phyloP scores from a whole-genome alignment of 2,113 vertebrate species.

The Scalopus aquaticus region DNA sequence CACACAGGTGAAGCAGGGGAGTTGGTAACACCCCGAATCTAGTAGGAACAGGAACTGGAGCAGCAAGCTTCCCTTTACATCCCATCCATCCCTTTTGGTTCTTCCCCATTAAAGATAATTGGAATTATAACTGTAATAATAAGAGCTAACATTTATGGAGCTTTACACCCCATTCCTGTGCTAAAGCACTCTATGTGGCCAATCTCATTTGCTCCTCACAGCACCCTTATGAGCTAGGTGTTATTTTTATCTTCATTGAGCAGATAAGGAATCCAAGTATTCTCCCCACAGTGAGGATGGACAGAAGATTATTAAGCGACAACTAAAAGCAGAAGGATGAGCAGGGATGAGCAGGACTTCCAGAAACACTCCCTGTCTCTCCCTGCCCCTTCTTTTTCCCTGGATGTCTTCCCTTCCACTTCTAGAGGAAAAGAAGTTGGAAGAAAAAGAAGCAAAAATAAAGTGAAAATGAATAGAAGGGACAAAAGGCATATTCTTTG shows the following conservation, averaged over 20 bases:
- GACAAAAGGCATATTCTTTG: background rate
- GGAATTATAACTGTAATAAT: background rate
- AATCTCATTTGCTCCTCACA: background rate
- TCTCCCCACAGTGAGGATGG: background rate
- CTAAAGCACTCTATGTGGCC: background rate
- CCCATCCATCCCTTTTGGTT: background rate
- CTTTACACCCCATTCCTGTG: background rate
- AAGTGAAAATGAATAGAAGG: background rate
- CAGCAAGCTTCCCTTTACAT: rapidly evolving
- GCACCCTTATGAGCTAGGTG: background rate
- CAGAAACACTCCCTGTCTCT: background rate
- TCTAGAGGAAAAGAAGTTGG: background rate
- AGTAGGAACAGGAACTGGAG: background rate
- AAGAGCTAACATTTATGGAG: background rate
- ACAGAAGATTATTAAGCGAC: background rate
- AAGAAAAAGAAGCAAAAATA: background rate
- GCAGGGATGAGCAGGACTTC: background rate
- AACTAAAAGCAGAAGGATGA: background rate
- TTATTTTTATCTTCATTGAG: constrained; percentile 5
- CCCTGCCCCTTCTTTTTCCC: background rate
- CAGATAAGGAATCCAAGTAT: background rate
- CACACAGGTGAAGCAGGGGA: background rate
- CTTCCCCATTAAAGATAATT: background rate
- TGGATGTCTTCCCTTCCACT: background rate
- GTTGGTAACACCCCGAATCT: background rate